Conservation (phyloP, 2,797 vertebrate genomes). For the Masticophis lateralis region DNA sequence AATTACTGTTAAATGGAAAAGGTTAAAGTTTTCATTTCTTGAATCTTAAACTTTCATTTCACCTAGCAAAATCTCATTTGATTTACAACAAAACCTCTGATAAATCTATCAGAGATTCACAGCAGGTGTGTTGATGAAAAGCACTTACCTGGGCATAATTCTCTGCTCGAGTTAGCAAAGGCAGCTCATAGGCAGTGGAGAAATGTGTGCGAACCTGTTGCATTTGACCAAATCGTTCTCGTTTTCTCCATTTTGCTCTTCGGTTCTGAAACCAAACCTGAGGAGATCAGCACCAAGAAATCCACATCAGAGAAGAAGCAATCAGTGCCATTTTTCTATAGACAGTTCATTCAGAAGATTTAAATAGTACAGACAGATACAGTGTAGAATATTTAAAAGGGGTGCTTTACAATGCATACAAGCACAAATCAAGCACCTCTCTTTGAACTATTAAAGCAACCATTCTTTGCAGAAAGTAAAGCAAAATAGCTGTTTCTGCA, state of each 20-base stretch:
- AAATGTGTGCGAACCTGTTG: constrained; percentile 98
- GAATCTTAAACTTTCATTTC: background rate
- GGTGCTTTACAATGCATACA: background rate
- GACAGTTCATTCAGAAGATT: too few relatives aligned
- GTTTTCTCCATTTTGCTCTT: constrained; percentile 96
- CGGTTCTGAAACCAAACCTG: constrained; percentile 99
- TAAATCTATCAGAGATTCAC: background rate
- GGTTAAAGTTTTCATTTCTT: background rate
- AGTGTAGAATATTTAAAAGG: background rate
- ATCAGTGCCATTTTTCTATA: background rate
- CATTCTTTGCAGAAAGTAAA: background rate
- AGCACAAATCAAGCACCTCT: background rate
- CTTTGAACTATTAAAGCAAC: background rate
- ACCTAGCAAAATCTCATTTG: background rate
- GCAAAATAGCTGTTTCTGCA: background rate
- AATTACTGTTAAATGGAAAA: background rate
- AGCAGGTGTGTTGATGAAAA: background rate
- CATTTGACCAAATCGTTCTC: constrained; percentile 99
- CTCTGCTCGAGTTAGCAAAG: constrained; percentile 92
- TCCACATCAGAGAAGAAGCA: background rate
- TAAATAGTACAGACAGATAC: background rate
- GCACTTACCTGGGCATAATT: constrained; percentile 93
- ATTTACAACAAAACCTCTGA: background rate
- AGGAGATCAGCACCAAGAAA: background rate
- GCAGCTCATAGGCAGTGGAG: constrained; percentile 93